Conservation (phyloP, 2,797 vertebrate species). For the Oophaga sylvatica region DNA sequence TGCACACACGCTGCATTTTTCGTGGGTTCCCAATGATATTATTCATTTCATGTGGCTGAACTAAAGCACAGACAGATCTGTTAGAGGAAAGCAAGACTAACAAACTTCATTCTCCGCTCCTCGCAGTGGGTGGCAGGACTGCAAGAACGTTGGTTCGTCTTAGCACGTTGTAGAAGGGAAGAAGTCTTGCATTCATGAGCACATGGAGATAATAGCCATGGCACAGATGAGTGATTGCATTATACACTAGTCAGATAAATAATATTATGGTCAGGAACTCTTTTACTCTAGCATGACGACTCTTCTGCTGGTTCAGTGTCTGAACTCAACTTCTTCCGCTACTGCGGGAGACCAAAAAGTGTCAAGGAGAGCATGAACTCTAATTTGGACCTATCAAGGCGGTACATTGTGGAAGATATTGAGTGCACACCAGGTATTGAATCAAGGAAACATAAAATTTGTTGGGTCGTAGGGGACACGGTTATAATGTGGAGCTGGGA, state of each 20-base stretch:
- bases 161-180: background rate
- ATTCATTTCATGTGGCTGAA: constrained; percentile 61
- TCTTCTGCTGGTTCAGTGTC: background rate
- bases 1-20: constrained; percentile 60
- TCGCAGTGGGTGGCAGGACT: constrained; percentile 53
- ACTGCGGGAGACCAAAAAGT: background rate
- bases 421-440: background rate
- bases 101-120: constrained; percentile 49
- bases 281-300: background rate
- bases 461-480: no score
- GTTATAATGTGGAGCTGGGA: no score
- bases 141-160: constrained; percentile 9
- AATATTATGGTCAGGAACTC: background rate
- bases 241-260: background rate
- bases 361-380: background rate
- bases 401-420: background rate
- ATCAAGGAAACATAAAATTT: no score
- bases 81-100: constrained; percentile 58
- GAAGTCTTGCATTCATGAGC: background rate
- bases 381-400: background rate
- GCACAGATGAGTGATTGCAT: background rate
- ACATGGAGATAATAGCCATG: background rate
- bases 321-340: background rate
- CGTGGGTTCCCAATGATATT: constrained; percentile 59
- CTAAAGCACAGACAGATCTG: constrained; percentile 59